Evolutionary conservation across 1,140 invertebrate genomes (phyloP), one percentile per base, ranked within the genome.

Genomic region (Drosophila lacertosa): DNA sequence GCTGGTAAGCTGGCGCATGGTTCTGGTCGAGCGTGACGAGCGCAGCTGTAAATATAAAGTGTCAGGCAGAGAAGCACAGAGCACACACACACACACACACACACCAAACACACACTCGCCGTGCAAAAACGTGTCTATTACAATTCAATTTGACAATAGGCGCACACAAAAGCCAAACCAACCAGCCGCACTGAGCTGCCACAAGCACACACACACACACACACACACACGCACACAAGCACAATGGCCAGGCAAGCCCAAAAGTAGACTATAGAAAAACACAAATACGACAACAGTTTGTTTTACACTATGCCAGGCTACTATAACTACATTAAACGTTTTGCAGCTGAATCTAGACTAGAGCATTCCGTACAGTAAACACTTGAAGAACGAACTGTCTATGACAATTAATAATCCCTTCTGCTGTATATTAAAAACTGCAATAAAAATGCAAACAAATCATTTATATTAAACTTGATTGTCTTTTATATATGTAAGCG

Each of bases 101-200:
- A 53, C 33, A 35, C n/a, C 11, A 2, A 2, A 55, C 59, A 33
- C 18, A 60, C 33, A 54, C n/a, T 59, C 37, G 48, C 13, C 15
- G 35, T 66, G 82, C 62, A 74, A 77, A 88, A 86, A 86, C 82
- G 82, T 86, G 82, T 86, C 82, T 86, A 86, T 86, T 86, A 86
- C 82, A 86, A 86, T 86, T 86, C 82, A 86, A 86, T 86, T 86
- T 86, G 82, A 86, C 82, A 86, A 86, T 86, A 86, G 83, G 82
- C 74, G 82, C 82, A 82, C 82, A 81, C 82, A 86, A 82, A 81
- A 82, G 82, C 82, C 69, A 77, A 84, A 69, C 77, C 81, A 74
- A 44, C 77, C 65, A 71, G 57, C 80, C 81, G 82, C 82, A 77
- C 77, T 81, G 70, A 80, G 80, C 72, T 67, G 33, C 58, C 72